Evolutionary conservation across 2,113 vertebrate genomes (phyloP), one percentile per base, ranked within the genome.

Genomic region (Chloropsis cyanopogon): DNA sequence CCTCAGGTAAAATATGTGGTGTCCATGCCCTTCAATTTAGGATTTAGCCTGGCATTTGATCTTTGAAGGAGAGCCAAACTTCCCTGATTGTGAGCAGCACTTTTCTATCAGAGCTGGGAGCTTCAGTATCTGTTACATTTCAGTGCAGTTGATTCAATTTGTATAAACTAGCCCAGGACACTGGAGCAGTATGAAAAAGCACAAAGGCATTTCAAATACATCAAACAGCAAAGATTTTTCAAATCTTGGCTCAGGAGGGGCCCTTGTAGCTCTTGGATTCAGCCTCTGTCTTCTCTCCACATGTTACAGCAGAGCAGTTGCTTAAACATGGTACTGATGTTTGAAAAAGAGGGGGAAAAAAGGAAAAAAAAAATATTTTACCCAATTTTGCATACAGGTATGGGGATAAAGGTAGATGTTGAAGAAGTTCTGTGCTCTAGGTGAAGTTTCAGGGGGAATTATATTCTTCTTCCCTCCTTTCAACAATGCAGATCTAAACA

Each of bases 401-500:
- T 64, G 53, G 23, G 53, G 11, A 84, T 82, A 46, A 94, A 91
- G 29, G 59, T 53, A 80, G 65, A 44, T 52, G 9, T 24, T 90
- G 57, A 90, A 80, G 59, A 54, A 70, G 47, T 68, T 90, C 65
- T 31, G 57, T 80, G 60, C 54, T 66, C 26, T 37, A 39, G 76
- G 82, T 88, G 77, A 84, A 39, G 52, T 72, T 92, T 68, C 79
- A 80, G 68, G 49, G 63, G 76, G 63, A 90, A 64, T 92, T 83
- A 61, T 29, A 7, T 26, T 92, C 64, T 86, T 37, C 49, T 52
- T 63, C 42, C 24, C 52, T 81, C 29, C 33, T 90, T 75, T 52
- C 86, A 93, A 91, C 83, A 92, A 78, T 68, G 79, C 56, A 76
- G 93, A 85, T 56, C 75, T 42, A 50, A 80, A 72, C 83, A 57